phyloP scores from a whole-genome alignment of 1,140 invertebrate genomes.

The Eulimnadia texana region DNA sequence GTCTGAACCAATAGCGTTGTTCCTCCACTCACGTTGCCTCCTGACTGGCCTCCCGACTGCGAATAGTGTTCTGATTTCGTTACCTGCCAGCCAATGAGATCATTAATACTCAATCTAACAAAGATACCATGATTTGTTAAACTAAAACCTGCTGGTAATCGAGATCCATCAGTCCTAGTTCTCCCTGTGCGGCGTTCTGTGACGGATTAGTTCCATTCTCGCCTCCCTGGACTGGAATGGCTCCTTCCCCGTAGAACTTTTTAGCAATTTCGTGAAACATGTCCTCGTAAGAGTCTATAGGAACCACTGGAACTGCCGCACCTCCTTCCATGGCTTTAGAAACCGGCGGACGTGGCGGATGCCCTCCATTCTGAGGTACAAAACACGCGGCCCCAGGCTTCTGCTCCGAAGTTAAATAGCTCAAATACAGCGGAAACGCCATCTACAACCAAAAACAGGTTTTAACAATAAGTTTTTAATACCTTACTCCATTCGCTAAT shows the following conservation, averaged over 20 bases:
- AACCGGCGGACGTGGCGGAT: neutral
- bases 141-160: constrained; percentile 9
- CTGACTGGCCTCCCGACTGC: neutral
- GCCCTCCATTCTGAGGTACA: constrained; percentile 1
- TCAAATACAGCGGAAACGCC: constrained; percentile 16
- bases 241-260: constrained; percentile 74
- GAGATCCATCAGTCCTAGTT: constrained; percentile 20
- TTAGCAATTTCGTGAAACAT: constrained; percentile 78
- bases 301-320: constrained; percentile 15
- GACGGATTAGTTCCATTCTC: neutral
- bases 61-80: constrained; percentile 1
- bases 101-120: neutral
- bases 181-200: constrained; percentile 15
- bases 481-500: no score
- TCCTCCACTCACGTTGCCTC: neutral
- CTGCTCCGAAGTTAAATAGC: constrained; percentile 16
- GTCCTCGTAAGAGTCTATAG: constrained; percentile 46
- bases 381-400: constrained; percentile 15
- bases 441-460: constrained; percentile 3
- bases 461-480: neutral
- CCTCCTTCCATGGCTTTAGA: constrained; percentile 17
- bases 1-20: constrained; percentile 5
- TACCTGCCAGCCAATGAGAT: neutral
- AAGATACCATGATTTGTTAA: neutral
- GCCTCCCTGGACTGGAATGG: constrained; percentile 19